phyloP scores from a whole-genome alignment of 1,140 invertebrate genomes.

The Protaetia brevitarsis region DNA sequence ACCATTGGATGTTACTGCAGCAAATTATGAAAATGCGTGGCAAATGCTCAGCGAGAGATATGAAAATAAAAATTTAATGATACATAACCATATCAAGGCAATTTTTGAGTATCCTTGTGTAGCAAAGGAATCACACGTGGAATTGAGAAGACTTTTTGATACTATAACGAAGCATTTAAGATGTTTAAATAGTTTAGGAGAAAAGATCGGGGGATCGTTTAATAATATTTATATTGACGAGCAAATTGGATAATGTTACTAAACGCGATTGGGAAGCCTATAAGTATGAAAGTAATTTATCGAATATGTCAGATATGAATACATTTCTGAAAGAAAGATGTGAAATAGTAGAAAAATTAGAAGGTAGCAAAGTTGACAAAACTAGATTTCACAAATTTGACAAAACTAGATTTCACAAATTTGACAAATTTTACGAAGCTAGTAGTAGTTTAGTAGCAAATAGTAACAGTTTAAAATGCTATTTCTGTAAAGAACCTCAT shows the following conservation, averaged over 20 bases:
- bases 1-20: no score
- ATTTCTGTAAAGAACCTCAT: slow-evolving; percentile 21
- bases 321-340: slow-evolving; percentile 5
- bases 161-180: background rate
- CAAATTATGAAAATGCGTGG: no score
- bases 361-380: background rate
- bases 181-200: background rate
- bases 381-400: background rate
- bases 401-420: background rate
- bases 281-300: background rate
- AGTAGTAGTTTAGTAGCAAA: slow-evolving; percentile 5
- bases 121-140: no score
- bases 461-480: slow-evolving; percentile 4
- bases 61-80: no score
- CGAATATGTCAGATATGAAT: background rate
- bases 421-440: background rate
- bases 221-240: slow-evolving; percentile 12
- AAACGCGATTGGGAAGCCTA: slow-evolving; percentile 14
- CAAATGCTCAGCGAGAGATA: no score
- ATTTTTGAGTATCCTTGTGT: no score
- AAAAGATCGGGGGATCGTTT: slow-evolving; percentile 17
- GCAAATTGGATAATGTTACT: slow-evolving; percentile 9
- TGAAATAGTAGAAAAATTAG: slow-evolving; percentile 17
- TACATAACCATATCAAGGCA: no score
- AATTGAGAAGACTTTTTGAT: no score